Evolutionary conservation across 1,140 invertebrate species (phyloP).

Genomic region (Ips typographus): DNA sequence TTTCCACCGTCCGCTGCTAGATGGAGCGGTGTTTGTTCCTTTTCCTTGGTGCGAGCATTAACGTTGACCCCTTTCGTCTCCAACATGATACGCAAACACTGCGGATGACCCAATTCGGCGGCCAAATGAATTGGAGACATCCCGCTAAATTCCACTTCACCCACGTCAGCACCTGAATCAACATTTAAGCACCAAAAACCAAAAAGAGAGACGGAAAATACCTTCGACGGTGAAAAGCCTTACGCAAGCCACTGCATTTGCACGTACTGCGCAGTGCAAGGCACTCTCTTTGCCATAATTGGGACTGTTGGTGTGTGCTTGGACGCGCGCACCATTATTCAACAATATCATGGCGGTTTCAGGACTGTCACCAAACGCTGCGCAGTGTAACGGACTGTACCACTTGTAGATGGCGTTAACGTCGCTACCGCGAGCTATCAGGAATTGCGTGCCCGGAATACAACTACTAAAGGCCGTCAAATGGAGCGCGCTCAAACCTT

Average conservation of each 20-base stretch:
- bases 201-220: not conserved
- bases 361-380: conserved; percentile 75
- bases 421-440: conserved; percentile 67
- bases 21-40: conserved; percentile 75
- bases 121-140: conserved; percentile 76
- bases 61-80: conserved; percentile 62
- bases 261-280: conserved; percentile 73
- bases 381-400: conserved; percentile 76
- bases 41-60: conserved; percentile 65
- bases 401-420: conserved; percentile 67
- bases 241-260: conserved; percentile 72
- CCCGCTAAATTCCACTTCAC: conserved; percentile 68
- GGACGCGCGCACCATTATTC: conserved; percentile 63
- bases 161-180: conserved; percentile 57
- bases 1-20: conserved; percentile 78
- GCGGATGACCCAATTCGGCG: conserved; percentile 70
- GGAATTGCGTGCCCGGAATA: conserved; percentile 65
- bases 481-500: conserved; percentile 70
- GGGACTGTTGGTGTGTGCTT: conserved; percentile 55
- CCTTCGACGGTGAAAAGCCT: conserved; percentile 70
- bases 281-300: conserved; percentile 72
- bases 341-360: conserved; percentile 72
- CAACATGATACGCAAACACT: conserved; percentile 69
- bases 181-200: not conserved
- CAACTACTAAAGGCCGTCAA: conserved; percentile 76